Conservation (phyloP, 2,888 invertebrate species). For the Scotopteryx bipunctaria region DNA sequence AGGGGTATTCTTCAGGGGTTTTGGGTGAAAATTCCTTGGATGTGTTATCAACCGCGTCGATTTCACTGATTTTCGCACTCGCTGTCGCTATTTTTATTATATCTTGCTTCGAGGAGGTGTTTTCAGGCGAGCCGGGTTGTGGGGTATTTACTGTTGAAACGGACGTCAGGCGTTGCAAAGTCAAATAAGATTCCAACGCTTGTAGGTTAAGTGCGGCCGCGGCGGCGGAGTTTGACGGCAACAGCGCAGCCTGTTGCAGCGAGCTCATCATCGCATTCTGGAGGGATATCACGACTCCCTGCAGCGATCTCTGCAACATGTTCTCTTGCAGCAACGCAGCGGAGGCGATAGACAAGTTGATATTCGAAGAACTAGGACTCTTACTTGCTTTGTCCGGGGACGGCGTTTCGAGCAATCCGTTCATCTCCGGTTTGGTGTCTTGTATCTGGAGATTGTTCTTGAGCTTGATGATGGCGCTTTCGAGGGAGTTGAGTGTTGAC, state of each 20-base stretch:
- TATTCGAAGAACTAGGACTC: slow-evolving; percentile 67
- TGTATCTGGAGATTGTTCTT: slow-evolving; percentile 81
- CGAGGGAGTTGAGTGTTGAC: slow-evolving; percentile 75
- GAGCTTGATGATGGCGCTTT: slow-evolving; percentile 80
- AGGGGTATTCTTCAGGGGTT: slow-evolving; percentile 76
- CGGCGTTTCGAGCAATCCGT: slow-evolving; percentile 65
- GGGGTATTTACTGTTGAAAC: slow-evolving; percentile 82
- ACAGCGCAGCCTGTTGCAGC: slow-evolving; percentile 91
- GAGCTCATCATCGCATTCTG: slow-evolving; percentile 94
- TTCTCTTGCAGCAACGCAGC: slow-evolving; percentile 86
- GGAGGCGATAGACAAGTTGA: slow-evolving; percentile 81
- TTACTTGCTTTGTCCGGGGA: slow-evolving; percentile 73
- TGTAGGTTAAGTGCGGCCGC: slow-evolving; percentile 93
- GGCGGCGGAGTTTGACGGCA: slow-evolving; percentile 92
- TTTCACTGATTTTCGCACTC: slow-evolving; percentile 78
- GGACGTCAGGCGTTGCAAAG: slow-evolving; percentile 90
- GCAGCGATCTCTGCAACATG: slow-evolving; percentile 88
- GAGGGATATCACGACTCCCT: slow-evolving; percentile 90
- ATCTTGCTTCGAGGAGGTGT: slow-evolving; percentile 83
- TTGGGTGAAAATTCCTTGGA: slow-evolving; percentile 73
- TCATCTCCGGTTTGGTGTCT: slow-evolving; percentile 75
- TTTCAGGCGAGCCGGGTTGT: slow-evolving; percentile 62
- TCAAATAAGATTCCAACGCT: slow-evolving; percentile 93
- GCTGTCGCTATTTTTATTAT: slow-evolving; percentile 86
- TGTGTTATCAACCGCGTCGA: slow-evolving; percentile 64